Evolutionary conservation across 53 echinoderm and acorn worm species (phyloP).

Genomic region (Echinarachnius parma): DNA sequence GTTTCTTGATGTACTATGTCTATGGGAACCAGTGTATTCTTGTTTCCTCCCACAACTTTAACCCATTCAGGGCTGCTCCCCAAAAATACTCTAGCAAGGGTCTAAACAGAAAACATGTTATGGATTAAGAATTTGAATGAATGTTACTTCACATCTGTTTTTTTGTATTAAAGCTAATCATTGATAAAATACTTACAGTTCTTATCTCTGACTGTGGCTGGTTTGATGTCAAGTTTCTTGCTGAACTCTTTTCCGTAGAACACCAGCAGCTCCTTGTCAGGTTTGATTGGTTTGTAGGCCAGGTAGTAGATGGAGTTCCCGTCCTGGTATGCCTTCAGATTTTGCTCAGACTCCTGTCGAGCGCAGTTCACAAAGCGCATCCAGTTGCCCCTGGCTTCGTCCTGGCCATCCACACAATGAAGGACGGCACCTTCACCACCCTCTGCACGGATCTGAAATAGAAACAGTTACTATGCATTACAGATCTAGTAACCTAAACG

Average conservation of each 20-base stretch:
- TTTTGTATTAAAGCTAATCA: neutral
- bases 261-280: conserved; percentile 14
- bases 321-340: conserved; percentile 29
- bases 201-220: neutral
- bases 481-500: no score
- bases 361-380: conserved; percentile 46
- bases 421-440: conserved; percentile 8
- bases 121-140: no score
- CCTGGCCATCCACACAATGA: conserved; percentile 19
- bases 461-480: neutral
- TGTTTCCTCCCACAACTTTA: no score
- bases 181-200: neutral
- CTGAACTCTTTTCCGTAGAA: conserved; percentile 37
- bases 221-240: conserved; percentile 14
- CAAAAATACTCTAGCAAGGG: no score
- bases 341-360: conserved; percentile 24
- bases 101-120: no score
- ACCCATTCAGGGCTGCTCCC: no score
- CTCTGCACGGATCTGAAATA: conserved; percentile 14
- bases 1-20: no score
- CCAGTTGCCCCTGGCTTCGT: conserved; percentile 29
- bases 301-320: conserved; percentile 22
- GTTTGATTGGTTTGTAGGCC: conserved; percentile 26
- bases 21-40: no score
- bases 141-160: no score